A percentile compares a stretch with the other conserved stretches of the same genome.
phyloP scores from a whole-genome alignment of 2,113 vertebrate species.

The Aix galericulata region DNA sequence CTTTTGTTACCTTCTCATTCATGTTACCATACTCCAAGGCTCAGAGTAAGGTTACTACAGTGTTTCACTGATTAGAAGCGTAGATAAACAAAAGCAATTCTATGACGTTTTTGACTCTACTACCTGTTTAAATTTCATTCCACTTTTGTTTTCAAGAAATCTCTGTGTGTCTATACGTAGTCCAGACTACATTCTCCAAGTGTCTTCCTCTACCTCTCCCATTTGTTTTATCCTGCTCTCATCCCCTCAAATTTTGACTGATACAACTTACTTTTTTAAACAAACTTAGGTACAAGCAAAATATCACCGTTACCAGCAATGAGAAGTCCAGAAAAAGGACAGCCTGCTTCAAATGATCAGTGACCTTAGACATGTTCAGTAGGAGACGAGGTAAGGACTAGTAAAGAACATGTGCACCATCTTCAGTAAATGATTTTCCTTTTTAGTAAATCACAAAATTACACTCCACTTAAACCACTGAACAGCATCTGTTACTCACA shows the following conservation, averaged over 20 bases:
- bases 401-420: background rate
- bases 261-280: background rate
- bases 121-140: background rate
- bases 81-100: background rate
- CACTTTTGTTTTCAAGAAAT: background rate
- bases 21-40: background rate
- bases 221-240: background rate
- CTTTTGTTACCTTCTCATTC: background rate
- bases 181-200: background rate
- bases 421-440: background rate
- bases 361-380: background rate
- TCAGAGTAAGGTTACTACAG: background rate
- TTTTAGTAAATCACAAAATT: background rate
- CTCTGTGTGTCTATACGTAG: background rate
- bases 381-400: background rate
- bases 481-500: constrained; percentile 54
- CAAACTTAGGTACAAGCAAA: background rate
- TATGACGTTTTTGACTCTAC: background rate
- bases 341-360: background rate
- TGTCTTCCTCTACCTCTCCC: background rate
- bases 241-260: background rate
- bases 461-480: background rate
- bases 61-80: background rate
- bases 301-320: background rate
- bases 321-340: background rate